Conservation (phyloP, 2,113 vertebrate species). For the Charina bottae region DNA sequence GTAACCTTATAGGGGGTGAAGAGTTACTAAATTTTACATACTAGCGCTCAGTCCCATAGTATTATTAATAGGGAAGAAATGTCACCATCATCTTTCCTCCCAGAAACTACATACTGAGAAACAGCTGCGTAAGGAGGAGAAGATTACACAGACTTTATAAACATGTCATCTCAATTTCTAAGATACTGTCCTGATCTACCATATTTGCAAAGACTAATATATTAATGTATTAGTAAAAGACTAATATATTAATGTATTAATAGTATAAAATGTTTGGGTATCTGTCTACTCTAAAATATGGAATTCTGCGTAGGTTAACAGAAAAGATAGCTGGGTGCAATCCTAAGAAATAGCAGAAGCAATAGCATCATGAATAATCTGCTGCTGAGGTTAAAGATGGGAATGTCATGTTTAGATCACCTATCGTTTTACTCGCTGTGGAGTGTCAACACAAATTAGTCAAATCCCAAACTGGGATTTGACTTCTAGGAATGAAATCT, state of each 20-base stretch:
- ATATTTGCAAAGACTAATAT: background rate
- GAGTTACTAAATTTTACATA: no score
- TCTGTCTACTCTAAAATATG: background rate
- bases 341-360: background rate
- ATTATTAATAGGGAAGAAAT: background rate
- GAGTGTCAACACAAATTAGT: background rate
- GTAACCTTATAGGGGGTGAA: no score
- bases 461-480: background rate
- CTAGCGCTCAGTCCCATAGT: background rate
- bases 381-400: background rate
- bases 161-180: background rate
- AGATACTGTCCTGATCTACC: background rate
- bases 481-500: background rate
- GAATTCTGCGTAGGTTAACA: background rate
- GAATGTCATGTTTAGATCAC: background rate
- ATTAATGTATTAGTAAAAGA: no score
- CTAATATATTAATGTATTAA: no score
- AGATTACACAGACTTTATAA: background rate
- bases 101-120: background rate
- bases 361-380: background rate
- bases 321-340: background rate
- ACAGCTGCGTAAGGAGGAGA: background rate
- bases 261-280: background rate
- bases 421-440: background rate
- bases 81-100: background rate